Percentiles rank a stretch among this genome's conserved stretches.
Conservation (phyloP, 2,797 vertebrate species). For the Graptemys geographica region DNA sequence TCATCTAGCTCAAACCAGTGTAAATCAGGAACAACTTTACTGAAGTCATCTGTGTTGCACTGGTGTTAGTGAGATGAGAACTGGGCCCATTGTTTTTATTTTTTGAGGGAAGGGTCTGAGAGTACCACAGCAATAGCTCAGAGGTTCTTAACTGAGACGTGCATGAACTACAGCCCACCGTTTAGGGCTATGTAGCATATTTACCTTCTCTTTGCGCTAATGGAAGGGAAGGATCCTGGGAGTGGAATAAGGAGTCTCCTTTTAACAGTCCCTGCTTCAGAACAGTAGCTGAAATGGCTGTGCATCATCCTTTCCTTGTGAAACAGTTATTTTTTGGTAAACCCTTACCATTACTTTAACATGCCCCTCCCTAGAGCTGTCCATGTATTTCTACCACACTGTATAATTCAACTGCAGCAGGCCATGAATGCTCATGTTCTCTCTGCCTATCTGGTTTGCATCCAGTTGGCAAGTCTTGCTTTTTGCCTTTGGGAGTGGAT, state of each 20-base stretch:
- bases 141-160: neutral
- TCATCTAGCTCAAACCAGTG: too few relatives aligned
- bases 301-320: neutral
- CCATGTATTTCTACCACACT: neutral
- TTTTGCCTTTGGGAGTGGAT: neutral
- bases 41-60: neutral
- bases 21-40: too few relatives aligned
- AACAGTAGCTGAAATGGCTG: neutral
- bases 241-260: neutral
- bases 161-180: neutral
- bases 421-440: neutral
- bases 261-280: neutral
- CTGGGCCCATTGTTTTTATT: neutral
- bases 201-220: neutral
- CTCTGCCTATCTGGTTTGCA: neutral
- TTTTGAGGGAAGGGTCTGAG: neutral
- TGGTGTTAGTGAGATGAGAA: neutral
- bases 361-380: neutral
- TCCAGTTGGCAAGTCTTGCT: neutral
- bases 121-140: neutral
- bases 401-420: neutral
- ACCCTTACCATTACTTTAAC: neutral
- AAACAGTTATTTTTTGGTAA: neutral
- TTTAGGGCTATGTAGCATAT: neutral
- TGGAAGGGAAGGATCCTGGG: too few relatives aligned